phyloP scores from a whole-genome alignment of 2,888 invertebrate species.

The Watsonalla binaria region DNA sequence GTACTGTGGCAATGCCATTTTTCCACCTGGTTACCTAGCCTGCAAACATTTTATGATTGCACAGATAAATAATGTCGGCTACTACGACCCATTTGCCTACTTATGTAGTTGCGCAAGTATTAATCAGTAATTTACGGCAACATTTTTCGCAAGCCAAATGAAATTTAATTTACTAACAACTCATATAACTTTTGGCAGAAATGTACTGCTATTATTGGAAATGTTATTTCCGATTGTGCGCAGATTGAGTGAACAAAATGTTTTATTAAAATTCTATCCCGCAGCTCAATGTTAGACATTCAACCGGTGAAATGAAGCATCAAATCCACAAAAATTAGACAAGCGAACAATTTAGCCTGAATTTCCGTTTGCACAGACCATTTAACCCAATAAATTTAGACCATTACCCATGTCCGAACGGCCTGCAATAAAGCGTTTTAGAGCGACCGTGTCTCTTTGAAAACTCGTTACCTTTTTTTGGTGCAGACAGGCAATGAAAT shows the following conservation, averaged over 20 bases:
- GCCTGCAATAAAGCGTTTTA: constrained; percentile 60
- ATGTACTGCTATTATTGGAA: neutral
- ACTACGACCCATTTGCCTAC: no score
- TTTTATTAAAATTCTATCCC: constrained; percentile 27
- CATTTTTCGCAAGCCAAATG: no score
- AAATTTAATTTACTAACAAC: neutral
- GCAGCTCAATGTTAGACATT: constrained; percentile 35
- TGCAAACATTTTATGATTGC: neutral
- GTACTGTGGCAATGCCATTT: constrained; percentile 20
- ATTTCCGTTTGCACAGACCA: constrained; percentile 62
- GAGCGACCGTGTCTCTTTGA: constrained; percentile 56
- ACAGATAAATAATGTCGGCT: neutral
- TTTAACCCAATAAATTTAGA: constrained; percentile 74
- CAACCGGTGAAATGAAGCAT: constrained; percentile 53
- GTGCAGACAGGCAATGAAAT: constrained; percentile 59
- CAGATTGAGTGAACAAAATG: constrained; percentile 23
- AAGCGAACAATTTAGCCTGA: constrained; percentile 63
- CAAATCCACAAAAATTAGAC: constrained; percentile 69
- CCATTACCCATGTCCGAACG: constrained; percentile 70
- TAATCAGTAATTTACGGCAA: no score
- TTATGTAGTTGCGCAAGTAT: no score
- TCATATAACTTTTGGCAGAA: neutral
- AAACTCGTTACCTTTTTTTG: constrained; percentile 62
- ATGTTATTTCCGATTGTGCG: constrained; percentile 10
- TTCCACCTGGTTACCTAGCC: neutral